Percentiles rank a stretch among this genome's conserved stretches.
Evolutionary conservation across 2,113 vertebrate species (phyloP).

Genomic region (Semicossyphus pulcher): DNA sequence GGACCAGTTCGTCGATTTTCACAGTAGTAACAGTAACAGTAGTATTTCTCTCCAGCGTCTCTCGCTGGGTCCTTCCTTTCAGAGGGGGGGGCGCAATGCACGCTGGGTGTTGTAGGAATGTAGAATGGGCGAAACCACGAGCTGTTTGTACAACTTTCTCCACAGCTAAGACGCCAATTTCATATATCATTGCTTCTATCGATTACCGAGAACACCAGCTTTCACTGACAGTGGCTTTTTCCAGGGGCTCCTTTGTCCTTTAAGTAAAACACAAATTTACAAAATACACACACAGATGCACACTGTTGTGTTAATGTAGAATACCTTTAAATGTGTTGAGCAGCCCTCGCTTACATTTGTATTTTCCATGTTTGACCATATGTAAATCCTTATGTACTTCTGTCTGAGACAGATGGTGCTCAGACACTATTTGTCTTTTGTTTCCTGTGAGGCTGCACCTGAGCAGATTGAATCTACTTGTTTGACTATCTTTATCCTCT

Average conservation of each 20-base stretch:
- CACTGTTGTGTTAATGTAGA: neutral
- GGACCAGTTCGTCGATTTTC: too few species aligned
- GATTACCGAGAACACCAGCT: too few species aligned
- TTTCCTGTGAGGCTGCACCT: conserved; percentile 62
- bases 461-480: conserved; percentile 42
- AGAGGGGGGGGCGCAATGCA: too few species aligned
- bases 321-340: neutral
- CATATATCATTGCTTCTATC: too few species aligned
- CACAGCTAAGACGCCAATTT: too few species aligned
- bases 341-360: conserved; percentile 13
- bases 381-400: conserved; percentile 48
- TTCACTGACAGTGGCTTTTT: too few species aligned
- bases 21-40: too few species aligned
- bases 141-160: too few species aligned
- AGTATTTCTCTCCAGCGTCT: too few species aligned
- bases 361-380: conserved; percentile 38
- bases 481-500: conserved; percentile 29
- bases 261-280: neutral
- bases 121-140: too few species aligned
- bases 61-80: too few species aligned
- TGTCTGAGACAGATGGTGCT: conserved; percentile 57
- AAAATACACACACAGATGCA: neutral
- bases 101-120: too few species aligned
- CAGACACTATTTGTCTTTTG: conserved; percentile 52
- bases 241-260: neutral